Evolutionary conservation across 2,888 invertebrate genomes (phyloP), one percentile per base, ranked within the genome.

Genomic region (Entomobrya proxima): DNA sequence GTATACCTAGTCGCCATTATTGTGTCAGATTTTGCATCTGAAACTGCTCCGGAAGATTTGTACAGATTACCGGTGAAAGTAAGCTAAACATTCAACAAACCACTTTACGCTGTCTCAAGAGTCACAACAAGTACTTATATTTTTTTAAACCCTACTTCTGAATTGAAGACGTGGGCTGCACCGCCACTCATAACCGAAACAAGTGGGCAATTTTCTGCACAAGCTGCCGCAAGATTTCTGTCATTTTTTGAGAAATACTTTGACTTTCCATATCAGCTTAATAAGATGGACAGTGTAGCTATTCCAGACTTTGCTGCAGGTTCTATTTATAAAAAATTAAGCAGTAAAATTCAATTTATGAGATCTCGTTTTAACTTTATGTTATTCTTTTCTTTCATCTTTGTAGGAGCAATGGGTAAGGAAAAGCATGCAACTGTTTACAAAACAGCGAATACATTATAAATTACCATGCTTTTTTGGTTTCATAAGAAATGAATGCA

Each of bases 1-100:
- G 78, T 82, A 4, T 89, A 89, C 27, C 76, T 89, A 1, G 32
- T 88, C 18, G 88, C 88, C 0, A 79, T 89, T 2, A 85, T 89
- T 44, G 88, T 89, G 0, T 87, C 88, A 0, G 88, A 89, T 50
- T 89, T 88, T 55, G 50, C 32, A 15, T 37, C 35, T n/a, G 83
- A 64, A 40, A 47, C 35, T 9, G 87, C 87, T 21, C 76, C 83
- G 0, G 47, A 47, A 21, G 86, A 80, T 0, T 61, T 81, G 9
- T 85, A 64, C 24, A 47, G 69, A 18, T 27, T 78, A 24, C 84
- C 80, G 47, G 82, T 88, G 0, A 81, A 47, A 74, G 89, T 88
- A 77, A 18, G 76, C 55, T 3, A 15, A 30, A 61, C 7, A 24
- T 5, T 24, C 24, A n/a, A 55, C 55, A 24, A 55, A 55, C 47